Base-by-base conservation (phyloP, 1,140 invertebrate genomes). In the Rhagoletis zephyria region DNA sequence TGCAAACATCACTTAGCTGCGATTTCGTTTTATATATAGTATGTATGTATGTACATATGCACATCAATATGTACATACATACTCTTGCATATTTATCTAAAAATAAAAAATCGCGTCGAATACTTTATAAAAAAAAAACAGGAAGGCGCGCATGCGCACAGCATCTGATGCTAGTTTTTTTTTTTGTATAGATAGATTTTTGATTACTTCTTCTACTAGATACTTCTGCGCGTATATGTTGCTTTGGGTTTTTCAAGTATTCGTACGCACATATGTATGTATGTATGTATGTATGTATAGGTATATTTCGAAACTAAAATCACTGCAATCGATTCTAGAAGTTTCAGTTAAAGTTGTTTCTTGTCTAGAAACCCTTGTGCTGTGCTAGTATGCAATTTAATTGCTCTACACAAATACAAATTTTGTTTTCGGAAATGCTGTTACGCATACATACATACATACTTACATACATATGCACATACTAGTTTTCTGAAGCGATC, bases 261-360 rank as follows among this genome's bases (percentile, higher is more conserved):
- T 3, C 42, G 10, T 77, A 77, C 19, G 6, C 5, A 77, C 1
- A n/a, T 51, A 51, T 77, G 70, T 19, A n/a, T 77, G 70, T 77
- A 51, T 74, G 45, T 14, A 2, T n/a, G 40, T 74, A 51, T 16
- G 45, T 74, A 48, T 16, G 12, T n/a, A 45, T n/a, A 56, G 45
- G 9, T 81, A 56, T 16, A n/a, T 59, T 51, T 56, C 48, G n/a
- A 48, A 81, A 16, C 64, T 19, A 10, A 67, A 9, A 67, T 67
- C 30, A 6, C 30, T n/a, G n/a, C 19, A 51, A 81, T 19, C 16
- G 74, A 16, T 74, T 81, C 74, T 48, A 81, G 74, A 81, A 81
- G 74, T 81, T 81, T 81, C 74, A 81, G 48, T 81, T 3, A 48
- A 56, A 81, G 48, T 56, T 59, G 74, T 81, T 81, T 81, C 74